Base-by-base conservation (phyloP, 1,140 invertebrate genomes). In the Pseudachorutes palmiensis region DNA sequence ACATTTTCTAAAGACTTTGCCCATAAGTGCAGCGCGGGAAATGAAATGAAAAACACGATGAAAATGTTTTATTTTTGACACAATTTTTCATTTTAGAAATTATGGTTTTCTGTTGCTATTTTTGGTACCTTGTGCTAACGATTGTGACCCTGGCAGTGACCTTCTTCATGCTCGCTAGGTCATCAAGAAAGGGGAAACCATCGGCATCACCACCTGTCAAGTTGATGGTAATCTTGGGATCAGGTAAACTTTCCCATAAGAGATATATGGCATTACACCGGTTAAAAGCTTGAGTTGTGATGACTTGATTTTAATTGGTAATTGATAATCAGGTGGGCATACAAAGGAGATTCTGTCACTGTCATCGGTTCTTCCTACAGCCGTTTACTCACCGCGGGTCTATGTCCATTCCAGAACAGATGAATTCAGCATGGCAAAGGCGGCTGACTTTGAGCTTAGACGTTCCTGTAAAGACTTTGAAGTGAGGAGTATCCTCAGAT, bases 331-430 rank as follows among this genome's bases (percentile, higher is more conserved):
- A 72, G 86, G 88, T 63, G 89, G 89, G 14, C 94, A 97, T 77
- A 96, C 94, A 1, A 85, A 87, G 31, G 94, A 97, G 82, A 90
- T 97, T 84, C 75, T 95, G 49, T 79, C 83, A 67, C 79, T 96
- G 30, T 76, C 90, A 30, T 77, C 83, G 70, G 79, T 81, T 45
- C 75, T 92, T 26, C 79, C 85, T 74, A 76, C 75, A 65, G 70
- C 77, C 5, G 82, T 82, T 71, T 94, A 88, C 77, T 76, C 75
- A 1, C 89, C 87, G 1, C 79, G 86, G 76, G 76, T 88, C 61
- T 97, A 94, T 76, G 79, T 97, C 62, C 76, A 92, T 63, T 90
- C 92, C 19, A 80, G 85, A 32, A 87, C 84, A 61, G 94, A 98
- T 80, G 76, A 75, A 28, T 88, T 87, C 45, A 96, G 92, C 76